Base-by-base conservation (phyloP, 2,113 vertebrate genomes). In the Ciconia maguari region DNA sequence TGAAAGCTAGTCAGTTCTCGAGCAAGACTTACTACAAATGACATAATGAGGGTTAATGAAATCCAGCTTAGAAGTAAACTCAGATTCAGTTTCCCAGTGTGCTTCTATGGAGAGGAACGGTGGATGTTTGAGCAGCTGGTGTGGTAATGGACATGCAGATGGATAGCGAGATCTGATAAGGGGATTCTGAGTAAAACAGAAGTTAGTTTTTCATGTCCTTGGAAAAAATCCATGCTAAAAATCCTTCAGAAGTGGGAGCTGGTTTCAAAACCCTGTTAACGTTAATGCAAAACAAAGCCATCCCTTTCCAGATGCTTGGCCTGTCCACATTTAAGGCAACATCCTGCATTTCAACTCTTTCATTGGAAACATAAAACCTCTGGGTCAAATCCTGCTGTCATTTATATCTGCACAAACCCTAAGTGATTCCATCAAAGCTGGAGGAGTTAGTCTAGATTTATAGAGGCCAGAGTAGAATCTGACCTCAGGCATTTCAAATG, bases 301-400 rank as follows among this genome's bases (percentile, higher is more conserved):
- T 30, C 55, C 77, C 57, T 84, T 66, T 64, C 94, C 95, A 96
- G 96, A 96, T 96, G 95, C 92, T 92, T 62, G 77, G 79, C 75
- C 71, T 54, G 71, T 90, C 88, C 61, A 3, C 16, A 7, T 34
- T 62, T 27, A 4, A 90, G 86, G 60, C 83, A 78, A 55, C 48
- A 34, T 87, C 84, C 69, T n/a, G 1, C 70, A 9, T 87, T 65
- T 42, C 57, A 12, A 27, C 57, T 49, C 44, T 84, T 89, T 71
- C 46, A 46, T 5, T 7, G 44, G 90, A 77, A 94, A 83, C 70
- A 49, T 19, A 34, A 86, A 16, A 4, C 9, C 55, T 30, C 7
- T 10, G 42, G 88, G 68, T 38, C 86, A 26, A 52, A 64, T 38
- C 60, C 88, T 16, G 75, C 82, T 74, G 70, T 69, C 72, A 6